Percentiles rank a stretch among this genome's conserved stretches.
phyloP scores from a whole-genome alignment of 37 sponge, comb jelly and placozoan species.

The Cladorhizidae sp. region DNA sequence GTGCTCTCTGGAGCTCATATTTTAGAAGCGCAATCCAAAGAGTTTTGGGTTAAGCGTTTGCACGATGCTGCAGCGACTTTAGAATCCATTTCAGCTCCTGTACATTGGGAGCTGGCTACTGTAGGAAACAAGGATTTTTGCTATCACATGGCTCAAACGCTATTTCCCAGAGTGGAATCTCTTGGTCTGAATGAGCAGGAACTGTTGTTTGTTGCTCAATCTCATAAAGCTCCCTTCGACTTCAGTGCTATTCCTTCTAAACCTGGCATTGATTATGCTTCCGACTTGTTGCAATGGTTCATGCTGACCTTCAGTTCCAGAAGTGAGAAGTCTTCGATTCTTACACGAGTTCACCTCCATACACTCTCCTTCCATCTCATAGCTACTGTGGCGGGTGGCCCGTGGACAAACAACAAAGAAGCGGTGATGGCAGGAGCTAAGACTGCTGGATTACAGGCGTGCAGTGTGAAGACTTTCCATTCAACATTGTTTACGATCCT shows the following conservation, averaged over 20 bases:
- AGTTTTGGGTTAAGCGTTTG: conserved; percentile 41
- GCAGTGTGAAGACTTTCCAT: conserved; percentile 40
- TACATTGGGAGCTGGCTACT: conserved; percentile 93
- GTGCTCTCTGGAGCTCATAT: conserved; percentile 86
- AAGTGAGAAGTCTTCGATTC: background rate
- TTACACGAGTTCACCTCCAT: conserved; percentile 88
- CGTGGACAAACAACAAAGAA: conserved; percentile 46
- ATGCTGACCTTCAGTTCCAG: conserved; percentile 23
- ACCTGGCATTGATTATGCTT: conserved; percentile 47
- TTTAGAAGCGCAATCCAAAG: conserved; percentile 51
- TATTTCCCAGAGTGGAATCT: conserved; percentile 70
- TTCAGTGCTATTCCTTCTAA: conserved; percentile 18
- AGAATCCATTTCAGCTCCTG: conserved; percentile 20
- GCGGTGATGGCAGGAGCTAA: conserved; percentile 68
- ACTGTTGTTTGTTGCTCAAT: conserved; percentile 49
- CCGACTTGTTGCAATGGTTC: conserved; percentile 84
- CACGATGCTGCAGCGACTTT: conserved; percentile 26
- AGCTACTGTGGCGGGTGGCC: conserved; percentile 13
- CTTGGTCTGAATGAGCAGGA: conserved; percentile 96
- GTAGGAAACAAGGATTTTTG: conserved; percentile 67
- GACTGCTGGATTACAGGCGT: conserved; percentile 81
- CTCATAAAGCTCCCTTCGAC: conserved; percentile 56
- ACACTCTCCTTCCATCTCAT: conserved; percentile 80
- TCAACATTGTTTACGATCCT: conserved; percentile 41
- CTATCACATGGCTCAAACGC: conserved; percentile 20